Percentiles rank a stretch among this genome's conserved stretches.
Evolutionary conservation across 1,140 invertebrate species (phyloP).

Genomic region (Drosophila pallidifrons): DNA sequence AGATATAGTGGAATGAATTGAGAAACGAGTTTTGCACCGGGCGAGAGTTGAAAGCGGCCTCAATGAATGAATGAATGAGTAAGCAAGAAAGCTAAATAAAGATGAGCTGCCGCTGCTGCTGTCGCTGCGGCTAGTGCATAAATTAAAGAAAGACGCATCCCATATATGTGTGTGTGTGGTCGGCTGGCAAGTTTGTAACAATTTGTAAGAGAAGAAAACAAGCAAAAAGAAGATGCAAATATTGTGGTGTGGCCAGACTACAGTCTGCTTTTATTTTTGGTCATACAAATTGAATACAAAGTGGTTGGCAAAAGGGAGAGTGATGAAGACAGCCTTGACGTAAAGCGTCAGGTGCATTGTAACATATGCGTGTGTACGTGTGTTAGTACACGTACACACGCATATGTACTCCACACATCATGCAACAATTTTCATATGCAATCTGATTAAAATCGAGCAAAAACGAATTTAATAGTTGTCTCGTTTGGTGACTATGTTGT

Average conservation of each 20-base stretch:
- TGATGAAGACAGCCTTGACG: constrained; percentile 42
- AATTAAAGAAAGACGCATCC: constrained; percentile 67
- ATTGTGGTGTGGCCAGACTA: constrained; percentile 45
- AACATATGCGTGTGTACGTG: too few relatives aligned
- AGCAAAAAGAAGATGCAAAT: constrained; percentile 49
- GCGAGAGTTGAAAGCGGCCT: constrained; percentile 61
- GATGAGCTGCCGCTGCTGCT: constrained; percentile 52
- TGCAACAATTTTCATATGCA: constrained; percentile 17
- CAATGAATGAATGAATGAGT: constrained; percentile 57
- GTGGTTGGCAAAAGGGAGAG: constrained; percentile 8
- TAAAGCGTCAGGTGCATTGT: constrained; percentile 40
- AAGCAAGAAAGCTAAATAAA: constrained; percentile 70
- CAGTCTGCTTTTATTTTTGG: constrained; percentile 47
- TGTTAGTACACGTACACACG: background rate
- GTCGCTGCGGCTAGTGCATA: constrained; percentile 52
- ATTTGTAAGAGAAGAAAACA: constrained; percentile 43
- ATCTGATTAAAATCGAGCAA: constrained; percentile 38
- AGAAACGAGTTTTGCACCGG: constrained; percentile 64
- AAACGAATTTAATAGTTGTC: constrained; percentile 32
- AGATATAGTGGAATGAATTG: constrained; percentile 33
- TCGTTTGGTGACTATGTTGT: constrained; percentile 26
- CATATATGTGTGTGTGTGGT: constrained; percentile 1
- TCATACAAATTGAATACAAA: constrained; percentile 31
- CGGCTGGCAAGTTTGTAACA: constrained; percentile 69
- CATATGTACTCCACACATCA: background rate